Conservation (phyloP, 2,113 vertebrate genomes). For the Ellobius talpinus region DNA sequence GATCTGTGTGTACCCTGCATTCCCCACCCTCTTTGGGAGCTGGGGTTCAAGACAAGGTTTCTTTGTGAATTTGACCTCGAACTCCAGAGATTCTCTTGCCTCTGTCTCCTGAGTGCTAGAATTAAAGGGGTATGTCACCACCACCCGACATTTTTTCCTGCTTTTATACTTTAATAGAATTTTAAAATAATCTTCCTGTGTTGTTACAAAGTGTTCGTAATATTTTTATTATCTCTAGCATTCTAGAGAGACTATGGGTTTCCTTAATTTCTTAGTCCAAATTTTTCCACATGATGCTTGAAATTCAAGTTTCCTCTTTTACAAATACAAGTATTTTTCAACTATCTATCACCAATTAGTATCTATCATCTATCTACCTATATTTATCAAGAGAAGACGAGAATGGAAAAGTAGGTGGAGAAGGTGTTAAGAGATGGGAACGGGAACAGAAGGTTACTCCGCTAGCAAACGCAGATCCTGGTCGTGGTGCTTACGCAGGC, state of each 20-base stretch:
- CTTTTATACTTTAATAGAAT: neutral
- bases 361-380: neutral
- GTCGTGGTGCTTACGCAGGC: neutral
- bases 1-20: neutral
- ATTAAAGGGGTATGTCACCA: neutral
- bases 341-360: neutral
- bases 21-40: neutral
- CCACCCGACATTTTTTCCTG: neutral
- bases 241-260: constrained; percentile 10
- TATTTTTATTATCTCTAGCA: constrained; percentile 25
- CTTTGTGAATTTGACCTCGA: neutral
- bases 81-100: neutral
- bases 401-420: neutral
- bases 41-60: neutral
- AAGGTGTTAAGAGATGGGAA: neutral
- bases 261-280: constrained; percentile 39
- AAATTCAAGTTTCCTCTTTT: constrained; percentile 15
- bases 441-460: neutral
- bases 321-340: constrained; percentile 2
- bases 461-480: neutral
- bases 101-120: neutral
- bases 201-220: neutral
- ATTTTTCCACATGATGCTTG: constrained; percentile 6
- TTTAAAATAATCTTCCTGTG: neutral
- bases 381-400: neutral